Evolutionary conservation across 2,113 vertebrate genomes (phyloP).

Genomic region (Prochilodus magdalenae): DNA sequence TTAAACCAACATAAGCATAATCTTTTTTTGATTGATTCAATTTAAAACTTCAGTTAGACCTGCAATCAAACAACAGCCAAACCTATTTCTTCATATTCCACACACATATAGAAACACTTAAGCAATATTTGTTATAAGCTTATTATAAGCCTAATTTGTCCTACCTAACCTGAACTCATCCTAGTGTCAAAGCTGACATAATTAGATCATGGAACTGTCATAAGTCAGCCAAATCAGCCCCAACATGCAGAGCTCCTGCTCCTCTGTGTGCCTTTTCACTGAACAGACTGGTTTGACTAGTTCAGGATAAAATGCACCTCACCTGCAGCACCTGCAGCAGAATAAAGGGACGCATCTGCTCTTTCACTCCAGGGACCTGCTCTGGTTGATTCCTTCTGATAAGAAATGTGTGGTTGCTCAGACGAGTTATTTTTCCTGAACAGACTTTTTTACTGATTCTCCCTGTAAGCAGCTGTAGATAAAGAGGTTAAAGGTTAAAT

Average conservation of each 20-base stretch:
- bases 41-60: too few relatives aligned
- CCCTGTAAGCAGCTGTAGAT: too few relatives aligned
- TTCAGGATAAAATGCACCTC: not conserved
- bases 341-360: not conserved
- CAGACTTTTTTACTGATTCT: too few relatives aligned
- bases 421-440: not conserved
- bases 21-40: too few relatives aligned
- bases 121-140: not conserved
- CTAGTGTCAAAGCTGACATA: not conserved
- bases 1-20: too few relatives aligned
- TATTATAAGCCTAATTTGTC: not conserved
- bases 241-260: slow-evolving; percentile 25
- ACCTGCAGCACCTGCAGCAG: not conserved
- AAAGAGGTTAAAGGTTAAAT: too few relatives aligned
- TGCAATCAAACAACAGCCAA: not conserved
- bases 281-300: slow-evolving; percentile 47
- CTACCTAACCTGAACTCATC: not conserved
- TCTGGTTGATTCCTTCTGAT: not conserved
- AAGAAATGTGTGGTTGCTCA: not conserved
- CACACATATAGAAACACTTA: not conserved
- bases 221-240: slow-evolving; percentile 2
- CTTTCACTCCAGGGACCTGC: not conserved
- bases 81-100: not conserved
- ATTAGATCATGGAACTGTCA: not conserved
- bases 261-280: not conserved